A percentile compares a stretch with the other conserved stretches of the same genome.
These are phyloP conservation scores for Picus viridis DNA, from an alignment of 2,797 vertebrate genomes.

Conservation along the genomic window DNA sequence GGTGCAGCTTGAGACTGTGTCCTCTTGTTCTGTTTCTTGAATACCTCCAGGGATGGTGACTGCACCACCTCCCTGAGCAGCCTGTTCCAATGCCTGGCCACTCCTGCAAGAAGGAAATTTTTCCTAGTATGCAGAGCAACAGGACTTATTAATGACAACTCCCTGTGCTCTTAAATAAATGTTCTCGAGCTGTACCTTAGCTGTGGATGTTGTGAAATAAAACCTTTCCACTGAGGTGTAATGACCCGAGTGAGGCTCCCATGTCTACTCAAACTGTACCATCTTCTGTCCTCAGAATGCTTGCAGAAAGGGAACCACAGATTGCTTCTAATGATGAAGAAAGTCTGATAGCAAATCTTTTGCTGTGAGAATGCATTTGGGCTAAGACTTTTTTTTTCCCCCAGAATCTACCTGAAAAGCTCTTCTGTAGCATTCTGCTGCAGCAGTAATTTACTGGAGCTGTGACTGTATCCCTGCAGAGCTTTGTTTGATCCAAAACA, in stretches of 20 bases:
- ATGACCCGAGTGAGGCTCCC: neutral
- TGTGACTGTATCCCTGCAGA: slow-evolving; percentile 64
- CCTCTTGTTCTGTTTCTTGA: too few species aligned
- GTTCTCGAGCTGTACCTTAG: neutral
- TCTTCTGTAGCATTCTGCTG: slow-evolving; percentile 47
- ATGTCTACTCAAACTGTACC: neutral
- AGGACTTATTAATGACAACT: neutral
- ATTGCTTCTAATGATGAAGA: neutral
- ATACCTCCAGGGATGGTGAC: too few species aligned
- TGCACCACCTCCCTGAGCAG: too few species aligned
- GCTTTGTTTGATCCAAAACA: slow-evolving; percentile 75
- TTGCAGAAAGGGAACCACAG: neutral
- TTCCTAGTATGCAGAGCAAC: neutral
- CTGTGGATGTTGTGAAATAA: neutral
- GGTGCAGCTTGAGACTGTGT: too few species aligned
- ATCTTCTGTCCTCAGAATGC: neutral
- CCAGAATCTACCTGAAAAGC: neutral
- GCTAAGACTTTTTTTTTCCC: neutral
- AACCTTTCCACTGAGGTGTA: neutral
- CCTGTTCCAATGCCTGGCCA: too few species aligned
- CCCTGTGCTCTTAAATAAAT: neutral
- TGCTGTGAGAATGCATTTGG: neutral
- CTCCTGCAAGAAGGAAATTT: too few species aligned
- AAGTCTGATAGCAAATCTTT: neutral
- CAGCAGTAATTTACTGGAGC: slow-evolving; percentile 54